Conservation (phyloP, 2,797 vertebrate species). For the Odontamblyopus rebecca region DNA sequence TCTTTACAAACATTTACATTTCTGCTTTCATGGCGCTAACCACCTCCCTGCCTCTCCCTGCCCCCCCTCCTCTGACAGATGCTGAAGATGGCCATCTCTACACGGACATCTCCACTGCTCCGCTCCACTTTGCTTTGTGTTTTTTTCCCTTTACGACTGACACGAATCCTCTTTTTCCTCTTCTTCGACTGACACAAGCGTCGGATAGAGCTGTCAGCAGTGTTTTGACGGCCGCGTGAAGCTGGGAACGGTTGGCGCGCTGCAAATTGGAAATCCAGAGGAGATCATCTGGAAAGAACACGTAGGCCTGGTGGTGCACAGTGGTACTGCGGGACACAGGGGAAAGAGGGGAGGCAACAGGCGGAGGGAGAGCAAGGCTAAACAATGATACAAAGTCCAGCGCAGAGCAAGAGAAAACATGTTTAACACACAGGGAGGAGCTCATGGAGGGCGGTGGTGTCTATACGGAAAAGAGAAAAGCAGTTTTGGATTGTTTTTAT, state of each 20-base stretch:
- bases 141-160: slow-evolving; percentile 65
- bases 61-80: slow-evolving; percentile 29
- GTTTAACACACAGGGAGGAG: not conserved
- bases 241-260: slow-evolving; percentile 67
- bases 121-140: slow-evolving; percentile 68
- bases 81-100: slow-evolving; percentile 62
- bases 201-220: slow-evolving; percentile 72
- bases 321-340: slow-evolving; percentile 40
- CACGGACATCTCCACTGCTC: slow-evolving; percentile 66
- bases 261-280: slow-evolving; percentile 78
- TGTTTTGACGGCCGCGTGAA: slow-evolving; percentile 61
- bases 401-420: slow-evolving; percentile 6
- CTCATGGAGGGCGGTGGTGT: not conserved
- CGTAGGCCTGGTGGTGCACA: slow-evolving; percentile 50
- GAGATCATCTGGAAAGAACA: slow-evolving; percentile 80
- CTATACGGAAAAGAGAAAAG: not conserved
- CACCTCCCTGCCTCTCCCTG: slow-evolving; percentile 6
- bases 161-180: slow-evolving; percentile 79
- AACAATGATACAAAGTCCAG: slow-evolving; percentile 18
- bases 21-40: slow-evolving; percentile 17
- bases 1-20: slow-evolving; percentile 46
- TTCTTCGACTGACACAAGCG: slow-evolving; percentile 75
- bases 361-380: slow-evolving; percentile 44
- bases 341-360: slow-evolving; percentile 23
- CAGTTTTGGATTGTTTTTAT: not conserved